Base-by-base conservation (phyloP, 2,888 invertebrate species). In the Blomia tropicalis region DNA sequence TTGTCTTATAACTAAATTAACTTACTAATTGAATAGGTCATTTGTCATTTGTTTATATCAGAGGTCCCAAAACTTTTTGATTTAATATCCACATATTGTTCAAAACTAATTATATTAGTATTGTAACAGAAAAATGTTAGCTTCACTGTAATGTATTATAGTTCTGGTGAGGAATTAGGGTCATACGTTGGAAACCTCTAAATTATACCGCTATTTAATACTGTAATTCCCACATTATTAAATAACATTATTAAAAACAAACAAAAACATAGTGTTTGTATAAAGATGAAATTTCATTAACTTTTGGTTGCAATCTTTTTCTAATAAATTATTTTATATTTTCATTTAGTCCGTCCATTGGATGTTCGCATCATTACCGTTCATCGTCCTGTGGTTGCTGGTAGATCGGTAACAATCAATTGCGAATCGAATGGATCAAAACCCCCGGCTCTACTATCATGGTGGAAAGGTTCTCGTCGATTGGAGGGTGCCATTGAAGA, bases 401-500 rank as follows among this genome's bases (percentile, higher is more conserved):
- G 64, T 0, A 63, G 62, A 14, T 23, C 30, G 3, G 59, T 66
- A 1, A 67, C 66, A 36, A 58, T 68, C n/a, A 62, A 65, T 4
- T 68, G 68, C 44, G 63, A 66, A n/a, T 66, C 68, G 11, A 41
- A 63, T 7, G 68, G 68, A 5, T 67, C 66, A 1, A 41, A 67
- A 43, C 68, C 68, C 1, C 67, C 68, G 19, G 68, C 68, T n/a
- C 63, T 67, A 44, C 61, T 68, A 11, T 61, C 66, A 3, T 68
- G 68, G 68, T 67, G 67, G 67, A 59, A 60, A 23, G 56, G 47
- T 7, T 53, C 63, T 1, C 59, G 60, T 30, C 59, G 60, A 44
- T 25, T 65, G 22, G 41, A 53, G 23, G 61, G 65, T 31, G 62
- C 66, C n/a, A 64, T 63, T 4, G 67, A 67, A 58, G 67, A 66